Percentiles rank a stretch among this genome's conserved stretches.
Conservation (phyloP, 2,113 vertebrate species). For the Dascyllus trimaculatus region DNA sequence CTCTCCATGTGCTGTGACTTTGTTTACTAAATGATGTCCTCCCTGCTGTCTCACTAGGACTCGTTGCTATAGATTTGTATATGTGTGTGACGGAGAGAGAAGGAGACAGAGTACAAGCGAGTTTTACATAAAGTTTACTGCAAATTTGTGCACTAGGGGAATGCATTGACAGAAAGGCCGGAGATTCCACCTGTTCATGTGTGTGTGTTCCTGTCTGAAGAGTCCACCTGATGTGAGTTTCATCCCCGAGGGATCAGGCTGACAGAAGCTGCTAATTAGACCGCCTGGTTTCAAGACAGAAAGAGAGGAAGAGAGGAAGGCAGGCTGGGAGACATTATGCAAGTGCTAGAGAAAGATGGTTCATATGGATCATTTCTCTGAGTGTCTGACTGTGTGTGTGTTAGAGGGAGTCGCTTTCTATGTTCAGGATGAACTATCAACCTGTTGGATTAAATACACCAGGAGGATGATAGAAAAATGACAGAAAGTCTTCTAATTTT, state of each 20-base stretch:
- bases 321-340: conserved; percentile 18
- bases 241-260: conserved; percentile 38
- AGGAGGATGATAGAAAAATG: background rate
- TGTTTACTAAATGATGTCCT: too few relatives aligned
- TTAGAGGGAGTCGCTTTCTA: background rate
- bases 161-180: background rate
- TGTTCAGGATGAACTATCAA: too few relatives aligned
- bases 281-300: conserved; percentile 39
- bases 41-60: too few relatives aligned
- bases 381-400: background rate
- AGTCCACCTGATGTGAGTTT: conserved; percentile 27
- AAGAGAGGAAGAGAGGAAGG: conserved; percentile 16
- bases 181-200: conserved; percentile 12
- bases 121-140: conserved; percentile 4
- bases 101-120: background rate
- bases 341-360: conserved; percentile 4
- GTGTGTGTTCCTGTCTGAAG: background rate
- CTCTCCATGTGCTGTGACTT: too few relatives aligned
- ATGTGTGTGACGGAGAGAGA: background rate
- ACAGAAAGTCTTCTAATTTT: too few relatives aligned
- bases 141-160: background rate
- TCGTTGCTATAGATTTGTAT: too few relatives aligned
- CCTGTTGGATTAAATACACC: background rate
- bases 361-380: conserved; percentile 17
- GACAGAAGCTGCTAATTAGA: conserved; percentile 67